Conservation (phyloP, 2,888 invertebrate species). For the Theretra japonica region DNA sequence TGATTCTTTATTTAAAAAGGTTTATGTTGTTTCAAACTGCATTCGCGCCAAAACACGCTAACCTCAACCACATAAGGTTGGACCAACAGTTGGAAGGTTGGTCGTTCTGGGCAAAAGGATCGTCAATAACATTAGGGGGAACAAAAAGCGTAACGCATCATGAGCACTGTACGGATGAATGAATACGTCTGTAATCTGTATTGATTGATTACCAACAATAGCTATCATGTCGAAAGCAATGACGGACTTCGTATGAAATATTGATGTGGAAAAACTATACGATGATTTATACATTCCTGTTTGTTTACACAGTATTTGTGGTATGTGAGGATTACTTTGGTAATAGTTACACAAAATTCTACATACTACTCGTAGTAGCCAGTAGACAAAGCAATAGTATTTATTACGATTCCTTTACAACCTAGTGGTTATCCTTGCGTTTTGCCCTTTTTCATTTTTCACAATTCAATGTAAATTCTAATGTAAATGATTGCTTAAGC, state of each 20-base stretch:
- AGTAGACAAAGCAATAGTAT: too few species aligned
- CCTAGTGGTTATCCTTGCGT: too few species aligned
- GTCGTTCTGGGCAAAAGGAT: not conserved
- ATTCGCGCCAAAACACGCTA: not conserved
- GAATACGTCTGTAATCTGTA: conserved; percentile 16
- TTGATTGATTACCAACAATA: conserved; percentile 22
- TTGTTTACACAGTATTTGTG: too few species aligned
- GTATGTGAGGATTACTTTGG: too few species aligned
- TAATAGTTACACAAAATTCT: too few species aligned
- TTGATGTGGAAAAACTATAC: not conserved
- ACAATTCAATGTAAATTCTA: too few species aligned
- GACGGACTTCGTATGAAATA: not conserved
- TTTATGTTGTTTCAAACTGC: too few species aligned
- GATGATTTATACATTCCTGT: not conserved
- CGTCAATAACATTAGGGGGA: not conserved
- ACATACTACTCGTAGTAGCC: too few species aligned
- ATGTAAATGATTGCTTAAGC: too few species aligned
- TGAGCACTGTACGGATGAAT: conserved; percentile 34
- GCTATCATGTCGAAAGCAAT: conserved; percentile 17
- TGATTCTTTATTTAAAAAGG: too few species aligned
- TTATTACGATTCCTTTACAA: too few species aligned
- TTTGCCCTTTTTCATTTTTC: too few species aligned
- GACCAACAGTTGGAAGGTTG: not conserved
- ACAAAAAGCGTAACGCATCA: conserved; percentile 30
- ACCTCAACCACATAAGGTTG: not conserved